Evolutionary conservation across 2,888 invertebrate species (phyloP), one percentile per base, ranked within the genome.

Genomic region (Drosophila nr. perissopoda): DNA sequence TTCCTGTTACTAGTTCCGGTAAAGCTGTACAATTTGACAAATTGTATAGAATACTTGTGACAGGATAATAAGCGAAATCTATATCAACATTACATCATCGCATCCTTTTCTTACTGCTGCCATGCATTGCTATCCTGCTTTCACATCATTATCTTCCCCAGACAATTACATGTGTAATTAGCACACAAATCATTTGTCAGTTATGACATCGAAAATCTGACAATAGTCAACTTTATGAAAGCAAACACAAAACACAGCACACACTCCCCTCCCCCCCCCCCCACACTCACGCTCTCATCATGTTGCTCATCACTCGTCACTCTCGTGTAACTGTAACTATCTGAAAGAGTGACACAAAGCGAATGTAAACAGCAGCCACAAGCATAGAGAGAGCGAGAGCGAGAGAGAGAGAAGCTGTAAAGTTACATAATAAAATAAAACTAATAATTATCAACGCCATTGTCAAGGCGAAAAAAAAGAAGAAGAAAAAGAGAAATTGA

Each of bases 341-440:
- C 21, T 68, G 58, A 74, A 79, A 74, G 48, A 63, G 59, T 54
- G 63, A 75, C 84, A 82, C 75, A 83, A 75, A 78, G 72, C 77
- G 51, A 74, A 74, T 83, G 77, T 81, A 81, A 83, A 83, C 81
- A 76, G 83, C 54, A 66, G 66, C 76, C 82, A 25, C 70, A 68
- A 36, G 67, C 61, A 59, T 48, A 38, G 25, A 48, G 29, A 18
- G 46, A 13, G 25, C 52, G 27, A 40, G 27, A 18, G 36, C 66
- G 52, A 36, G 52, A 49, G n/a, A 40, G 36, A 25, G n/a, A 56
- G 48, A 58, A 75, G 78, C 89, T 78, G 82, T 66, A 90, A 86
- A 90, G 87, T 87, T 90, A 81, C 89, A 88, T 89, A 90, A 87
- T 90, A 86, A 89, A 89, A 87, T 90, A 87, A 89, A 87, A 89